Conservation (phyloP, 2,113 vertebrate species). For the Amazona vittata region DNA sequence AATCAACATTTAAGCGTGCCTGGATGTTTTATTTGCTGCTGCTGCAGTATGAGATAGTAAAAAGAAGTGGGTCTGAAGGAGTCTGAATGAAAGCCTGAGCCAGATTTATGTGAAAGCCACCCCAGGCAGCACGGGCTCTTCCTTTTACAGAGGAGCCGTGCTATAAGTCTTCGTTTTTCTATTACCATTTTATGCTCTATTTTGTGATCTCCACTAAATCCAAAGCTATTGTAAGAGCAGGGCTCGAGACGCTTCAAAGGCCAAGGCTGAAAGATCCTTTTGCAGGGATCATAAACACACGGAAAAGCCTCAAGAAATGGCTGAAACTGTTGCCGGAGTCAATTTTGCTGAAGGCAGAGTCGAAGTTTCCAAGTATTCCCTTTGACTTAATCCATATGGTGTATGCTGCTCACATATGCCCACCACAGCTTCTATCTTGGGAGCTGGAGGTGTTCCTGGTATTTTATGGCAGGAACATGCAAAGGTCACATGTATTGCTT, state of each 20-base stretch:
- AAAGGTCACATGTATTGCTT: constrained; percentile 58
- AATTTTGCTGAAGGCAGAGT: constrained; percentile 37
- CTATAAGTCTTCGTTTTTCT: not conserved
- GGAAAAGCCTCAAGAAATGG: constrained; percentile 36
- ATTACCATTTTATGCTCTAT: constrained; percentile 21
- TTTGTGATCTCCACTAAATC: constrained; percentile 28
- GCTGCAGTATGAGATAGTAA: constrained; percentile 12
- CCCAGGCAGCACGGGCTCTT: not conserved
- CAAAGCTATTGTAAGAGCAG: not conserved
- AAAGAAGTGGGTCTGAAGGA: constrained; percentile 10
- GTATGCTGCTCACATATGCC: constrained; percentile 52
- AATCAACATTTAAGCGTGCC: constrained; percentile 12
- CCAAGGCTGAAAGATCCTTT: not conserved
- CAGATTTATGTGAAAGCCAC: not conserved
- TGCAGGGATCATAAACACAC: not conserved
- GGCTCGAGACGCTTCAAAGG: constrained; percentile 38
- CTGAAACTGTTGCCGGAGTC: constrained; percentile 21
- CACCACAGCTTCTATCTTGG: constrained; percentile 59
- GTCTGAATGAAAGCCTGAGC: constrained; percentile 3
- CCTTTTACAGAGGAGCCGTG: not conserved
- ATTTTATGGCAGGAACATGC: constrained; percentile 59
- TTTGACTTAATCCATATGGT: constrained; percentile 57
- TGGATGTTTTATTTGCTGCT: constrained; percentile 43
- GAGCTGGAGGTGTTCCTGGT: constrained; percentile 65
- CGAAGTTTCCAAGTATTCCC: constrained; percentile 20